A percentile compares a stretch with the other conserved stretches of the same genome.
phyloP scores from a whole-genome alignment of 1,140 invertebrate species.

The Heliothis virescens region DNA sequence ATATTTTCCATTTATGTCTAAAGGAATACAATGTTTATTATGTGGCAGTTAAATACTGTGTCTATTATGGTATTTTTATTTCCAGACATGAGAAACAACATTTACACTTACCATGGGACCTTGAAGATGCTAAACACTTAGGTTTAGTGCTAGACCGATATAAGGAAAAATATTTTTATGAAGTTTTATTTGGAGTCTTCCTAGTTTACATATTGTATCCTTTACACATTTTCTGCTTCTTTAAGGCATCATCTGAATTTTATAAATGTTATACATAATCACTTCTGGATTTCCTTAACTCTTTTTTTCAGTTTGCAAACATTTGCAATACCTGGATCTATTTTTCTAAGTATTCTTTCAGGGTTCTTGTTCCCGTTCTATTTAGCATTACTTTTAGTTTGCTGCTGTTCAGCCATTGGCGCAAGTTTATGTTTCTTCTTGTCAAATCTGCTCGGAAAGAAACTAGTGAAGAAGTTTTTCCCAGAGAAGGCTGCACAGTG shows the following conservation, averaged over 20 bases:
- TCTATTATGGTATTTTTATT: slow-evolving; percentile 62
- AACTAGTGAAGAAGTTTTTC: slow-evolving; percentile 95
- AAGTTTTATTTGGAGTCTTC: slow-evolving; percentile 96
- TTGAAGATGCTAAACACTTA: slow-evolving; percentile 98
- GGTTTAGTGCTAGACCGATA: slow-evolving; percentile 96
- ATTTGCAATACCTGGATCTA: slow-evolving; percentile 99
- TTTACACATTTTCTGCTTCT: slow-evolving; percentile 85
- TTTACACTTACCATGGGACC: slow-evolving; percentile 96
- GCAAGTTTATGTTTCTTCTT: slow-evolving; percentile 98
- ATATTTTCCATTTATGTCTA: slow-evolving; percentile 6
- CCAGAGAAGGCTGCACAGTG: slow-evolving; percentile 95
- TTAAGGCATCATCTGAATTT: not conserved
- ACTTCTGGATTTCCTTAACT: slow-evolving; percentile 21
- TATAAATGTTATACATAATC: not conserved
- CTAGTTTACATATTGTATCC: slow-evolving; percentile 99
- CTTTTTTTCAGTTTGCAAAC: slow-evolving; percentile 95
- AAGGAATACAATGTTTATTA: too few relatives aligned
- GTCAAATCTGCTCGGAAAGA: slow-evolving; percentile 95
- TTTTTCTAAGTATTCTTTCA: slow-evolving; percentile 98
- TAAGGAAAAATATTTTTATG: slow-evolving; percentile 97
- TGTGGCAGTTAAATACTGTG: too few relatives aligned
- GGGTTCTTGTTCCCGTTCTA: slow-evolving; percentile 99
- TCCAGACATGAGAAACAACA: slow-evolving; percentile 95
- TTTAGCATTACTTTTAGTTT: slow-evolving; percentile 95
- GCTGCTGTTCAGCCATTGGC: slow-evolving; percentile 98